phyloP scores from a whole-genome alignment of 2,113 vertebrate species.

The Rhea pennata region DNA sequence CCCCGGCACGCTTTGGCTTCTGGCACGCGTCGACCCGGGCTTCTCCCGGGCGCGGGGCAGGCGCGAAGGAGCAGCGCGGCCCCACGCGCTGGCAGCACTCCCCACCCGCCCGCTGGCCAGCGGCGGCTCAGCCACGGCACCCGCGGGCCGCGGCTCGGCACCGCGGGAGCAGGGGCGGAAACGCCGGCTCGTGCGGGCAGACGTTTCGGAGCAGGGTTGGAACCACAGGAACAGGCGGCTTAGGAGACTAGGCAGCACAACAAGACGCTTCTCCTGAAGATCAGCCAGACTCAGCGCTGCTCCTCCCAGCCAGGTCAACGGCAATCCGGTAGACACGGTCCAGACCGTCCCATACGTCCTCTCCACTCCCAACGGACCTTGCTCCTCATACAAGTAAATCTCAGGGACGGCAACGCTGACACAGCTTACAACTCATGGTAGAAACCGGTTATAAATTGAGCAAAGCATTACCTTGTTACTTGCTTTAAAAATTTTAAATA shows the following conservation, averaged over 20 bases:
- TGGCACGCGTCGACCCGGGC: too few species aligned
- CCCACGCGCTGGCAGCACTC: too few species aligned
- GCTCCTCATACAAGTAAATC: too few species aligned
- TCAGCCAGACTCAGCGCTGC: too few species aligned
- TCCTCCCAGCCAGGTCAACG: not conserved
- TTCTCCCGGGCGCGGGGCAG: too few species aligned
- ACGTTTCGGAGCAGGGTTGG: too few species aligned
- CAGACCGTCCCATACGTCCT: not conserved
- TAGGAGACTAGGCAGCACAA: too few species aligned
- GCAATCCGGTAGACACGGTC: not conserved
- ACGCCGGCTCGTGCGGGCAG: too few species aligned
- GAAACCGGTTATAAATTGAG: not conserved
- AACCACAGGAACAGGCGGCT: not conserved
- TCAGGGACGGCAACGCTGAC: fast-evolving
- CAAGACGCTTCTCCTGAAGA: not conserved
- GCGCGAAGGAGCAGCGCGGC: not conserved
- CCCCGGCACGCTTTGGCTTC: too few species aligned
- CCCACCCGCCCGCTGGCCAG: not conserved
- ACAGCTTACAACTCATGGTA: not conserved
- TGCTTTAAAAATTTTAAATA: not conserved
- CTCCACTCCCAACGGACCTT: not conserved
- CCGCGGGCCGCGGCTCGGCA: too few species aligned
- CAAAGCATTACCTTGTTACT: not conserved
- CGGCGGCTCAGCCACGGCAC: too few species aligned
- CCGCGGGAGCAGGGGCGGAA: too few species aligned